These are phyloP conservation scores for Thereva unica DNA, from an alignment of 2,888 invertebrate genomes.

Conservation along the genomic window DNA sequence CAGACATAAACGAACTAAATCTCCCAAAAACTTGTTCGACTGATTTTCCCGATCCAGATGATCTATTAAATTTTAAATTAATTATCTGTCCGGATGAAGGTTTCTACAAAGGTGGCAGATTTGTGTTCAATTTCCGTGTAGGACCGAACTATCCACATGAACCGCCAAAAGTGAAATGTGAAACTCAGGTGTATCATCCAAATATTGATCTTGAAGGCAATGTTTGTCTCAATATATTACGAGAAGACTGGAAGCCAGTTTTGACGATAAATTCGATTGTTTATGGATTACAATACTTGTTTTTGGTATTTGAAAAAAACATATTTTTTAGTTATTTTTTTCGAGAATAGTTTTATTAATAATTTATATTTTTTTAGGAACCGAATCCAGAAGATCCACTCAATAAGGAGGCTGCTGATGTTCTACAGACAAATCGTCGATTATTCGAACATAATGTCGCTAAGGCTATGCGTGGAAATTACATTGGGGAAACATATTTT, in stretches of 20 bases:
- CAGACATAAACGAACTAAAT: slow-evolving; percentile 96
- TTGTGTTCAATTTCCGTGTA: slow-evolving; percentile 89
- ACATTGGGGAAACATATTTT: slow-evolving; percentile 91
- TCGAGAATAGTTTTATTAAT: not conserved
- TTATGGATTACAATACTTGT: slow-evolving; percentile 95
- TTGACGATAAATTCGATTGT: slow-evolving; percentile 97
- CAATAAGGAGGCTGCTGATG: slow-evolving; percentile 98
- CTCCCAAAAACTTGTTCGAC: slow-evolving; percentile 95
- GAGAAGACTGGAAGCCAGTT: slow-evolving; percentile 99
- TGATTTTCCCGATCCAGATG: slow-evolving; percentile 95
- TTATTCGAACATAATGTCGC: slow-evolving; percentile 95
- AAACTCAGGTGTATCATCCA: slow-evolving; percentile 96
- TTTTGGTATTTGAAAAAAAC: slow-evolving; percentile 68
- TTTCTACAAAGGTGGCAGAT: slow-evolving; percentile 91
- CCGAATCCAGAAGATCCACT: slow-evolving; percentile 98
- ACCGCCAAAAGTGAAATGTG: slow-evolving; percentile 98
- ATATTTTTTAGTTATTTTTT: not conserved
- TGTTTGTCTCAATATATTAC: slow-evolving; percentile 94
- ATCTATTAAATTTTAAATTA: slow-evolving; percentile 93
- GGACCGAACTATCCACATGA: slow-evolving; percentile 98
- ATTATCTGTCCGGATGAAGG: slow-evolving; percentile 97
- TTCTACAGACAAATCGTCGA: slow-evolving; percentile 89
- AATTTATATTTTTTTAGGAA: slow-evolving; percentile 66
- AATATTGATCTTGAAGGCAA: slow-evolving; percentile 98
- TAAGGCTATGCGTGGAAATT: slow-evolving; percentile 94